These are phyloP conservation scores for Sialis fuliginosa DNA, from an alignment of 2,888 invertebrate genomes.

Conservation along the genomic window DNA sequence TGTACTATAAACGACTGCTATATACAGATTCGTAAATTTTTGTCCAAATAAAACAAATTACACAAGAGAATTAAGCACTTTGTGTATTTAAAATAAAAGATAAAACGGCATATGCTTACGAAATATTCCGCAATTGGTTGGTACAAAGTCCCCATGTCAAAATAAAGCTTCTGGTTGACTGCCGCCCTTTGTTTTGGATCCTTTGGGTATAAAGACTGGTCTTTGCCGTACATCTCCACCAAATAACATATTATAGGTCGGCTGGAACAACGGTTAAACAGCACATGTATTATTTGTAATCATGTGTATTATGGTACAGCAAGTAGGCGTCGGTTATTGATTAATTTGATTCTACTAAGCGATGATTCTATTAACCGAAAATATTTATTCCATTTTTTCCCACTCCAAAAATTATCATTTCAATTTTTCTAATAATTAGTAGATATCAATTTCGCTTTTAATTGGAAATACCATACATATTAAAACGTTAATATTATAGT, in stretches of 20 bases:
- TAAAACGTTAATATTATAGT: too few relatives aligned
- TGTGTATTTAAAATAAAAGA: neutral
- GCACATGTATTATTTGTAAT: neutral
- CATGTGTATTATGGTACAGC: neutral
- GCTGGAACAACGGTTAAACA: slow-evolving; percentile 24
- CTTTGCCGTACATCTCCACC: slow-evolving; percentile 43
- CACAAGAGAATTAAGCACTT: too few relatives aligned
- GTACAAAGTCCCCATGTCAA: slow-evolving; percentile 39
- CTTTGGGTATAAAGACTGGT: slow-evolving; percentile 44
- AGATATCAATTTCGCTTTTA: too few relatives aligned
- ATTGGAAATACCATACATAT: too few relatives aligned
- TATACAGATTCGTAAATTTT: too few relatives aligned
- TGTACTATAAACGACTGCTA: too few relatives aligned
- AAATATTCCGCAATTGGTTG: slow-evolving; percentile 32
- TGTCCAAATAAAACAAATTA: too few relatives aligned
- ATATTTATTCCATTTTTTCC: too few relatives aligned
- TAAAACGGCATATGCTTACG: slow-evolving; percentile 29
- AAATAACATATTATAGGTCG: slow-evolving; percentile 49
- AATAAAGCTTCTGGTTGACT: slow-evolving; percentile 43
- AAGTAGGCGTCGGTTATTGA: neutral
- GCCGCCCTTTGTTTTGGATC: slow-evolving; percentile 40
- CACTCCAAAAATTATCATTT: too few relatives aligned
- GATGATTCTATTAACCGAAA: neutral
- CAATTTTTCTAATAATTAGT: too few relatives aligned
- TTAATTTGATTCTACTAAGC: neutral